Evolutionary conservation across 2,113 vertebrate genomes (phyloP), one percentile per base, ranked within the genome.

Genomic region (Cyanoliseus patagonus): DNA sequence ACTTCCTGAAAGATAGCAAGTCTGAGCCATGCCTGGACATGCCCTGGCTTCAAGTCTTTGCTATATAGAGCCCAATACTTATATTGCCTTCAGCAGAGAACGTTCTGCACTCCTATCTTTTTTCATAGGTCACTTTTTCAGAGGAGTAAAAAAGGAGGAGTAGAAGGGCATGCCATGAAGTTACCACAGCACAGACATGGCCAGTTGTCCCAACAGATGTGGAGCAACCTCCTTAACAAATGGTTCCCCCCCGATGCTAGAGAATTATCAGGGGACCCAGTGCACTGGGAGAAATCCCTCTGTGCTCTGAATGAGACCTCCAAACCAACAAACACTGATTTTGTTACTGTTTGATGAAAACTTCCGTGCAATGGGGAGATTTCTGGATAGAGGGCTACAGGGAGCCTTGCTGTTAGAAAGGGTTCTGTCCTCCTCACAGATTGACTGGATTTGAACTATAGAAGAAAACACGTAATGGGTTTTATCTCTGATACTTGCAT

Each of bases 151-250:
- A 67, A 86, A 3, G 20, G 10, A 85, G 35, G 14, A n/a, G 16
- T 30, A 27, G 5, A 77, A 88, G 37, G 8, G 5, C 24, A 39
- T 31, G 31, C 37, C 37, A 17, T 12, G 17, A 52, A 74, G 17
- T 33, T 74, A 31, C 20, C n/a, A 6, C 3, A 17, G n/a, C 23
- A 66, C 27, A 59, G 19, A 52, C 0, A 0, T 37, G 33, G 18
- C 33, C 59, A 46, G 42, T 31, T 37, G 57, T 47, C 24, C 41
- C 63, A 69, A 6, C 24, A 73, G 4, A 18, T 1, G 1, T 77
- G 41, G 31, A 92, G 44, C 67, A 76, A 86, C 25, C 57, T 88
- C 30, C 52, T 55, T 31, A 68, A 76, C 19, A 86, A 92, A 67
- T 0, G 3, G 14, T 49, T 87, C 22, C 17, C 22, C 22, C 14